Evolutionary conservation across 53 echinoderm and acorn worm species (phyloP).

Genomic region (Astropecten irregularis): DNA sequence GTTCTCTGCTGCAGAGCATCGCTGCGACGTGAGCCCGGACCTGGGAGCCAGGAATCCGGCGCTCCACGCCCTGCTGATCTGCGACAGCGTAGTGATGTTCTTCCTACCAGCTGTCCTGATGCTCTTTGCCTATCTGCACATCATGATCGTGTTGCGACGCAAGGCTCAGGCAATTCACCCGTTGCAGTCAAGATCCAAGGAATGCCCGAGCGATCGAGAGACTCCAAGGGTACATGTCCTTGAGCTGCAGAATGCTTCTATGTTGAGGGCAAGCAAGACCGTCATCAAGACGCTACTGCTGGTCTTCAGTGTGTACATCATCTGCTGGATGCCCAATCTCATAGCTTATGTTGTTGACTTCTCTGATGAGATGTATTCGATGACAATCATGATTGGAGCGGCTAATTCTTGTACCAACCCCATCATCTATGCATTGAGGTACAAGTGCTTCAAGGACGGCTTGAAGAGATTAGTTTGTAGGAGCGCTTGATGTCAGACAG

Average conservation of each 20-base stretch:
- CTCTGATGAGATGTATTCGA: neutral
- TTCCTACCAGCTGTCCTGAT: constrained; percentile 9
- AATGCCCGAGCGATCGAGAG: neutral
- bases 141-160: constrained; percentile 8
- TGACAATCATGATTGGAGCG: neutral
- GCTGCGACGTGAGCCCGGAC: constrained; percentile 1
- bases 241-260: constrained; percentile 23
- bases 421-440: constrained; percentile 1
- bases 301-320: constrained; percentile 11
- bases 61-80: neutral
- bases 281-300: constrained; percentile 40
- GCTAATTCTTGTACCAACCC: constrained; percentile 3
- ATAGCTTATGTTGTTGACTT: constrained; percentile 1
- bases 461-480: neutral
- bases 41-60: neutral
- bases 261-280: constrained; percentile 33
- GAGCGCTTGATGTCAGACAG: neutral
- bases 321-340: constrained; percentile 38
- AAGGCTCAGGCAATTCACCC: neutral
- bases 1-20: neutral
- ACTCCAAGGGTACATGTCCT: no score
- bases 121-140: constrained; percentile 35
- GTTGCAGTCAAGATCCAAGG: neutral
- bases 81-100: neutral
- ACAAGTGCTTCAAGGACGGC: neutral